Percentiles rank a stretch among this genome's conserved stretches.
Evolutionary conservation across 2,797 vertebrate species (phyloP).

Genomic region (Odontamblyopus lacepedii): DNA sequence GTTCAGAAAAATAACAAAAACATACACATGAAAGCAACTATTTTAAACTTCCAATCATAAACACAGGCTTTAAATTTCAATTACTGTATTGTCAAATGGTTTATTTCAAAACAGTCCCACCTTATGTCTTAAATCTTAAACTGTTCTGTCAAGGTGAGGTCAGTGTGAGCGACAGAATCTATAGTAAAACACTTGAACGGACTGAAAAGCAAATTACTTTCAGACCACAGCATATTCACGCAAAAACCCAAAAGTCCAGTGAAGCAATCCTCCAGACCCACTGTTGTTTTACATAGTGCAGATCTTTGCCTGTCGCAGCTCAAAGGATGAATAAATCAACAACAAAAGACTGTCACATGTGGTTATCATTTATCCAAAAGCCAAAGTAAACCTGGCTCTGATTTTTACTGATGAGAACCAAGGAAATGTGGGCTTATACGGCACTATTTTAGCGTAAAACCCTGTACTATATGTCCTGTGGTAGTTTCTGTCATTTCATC

Average conservation of each 20-base stretch:
- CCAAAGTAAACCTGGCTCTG: constrained; percentile 2
- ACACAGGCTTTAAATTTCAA: too few relatives aligned
- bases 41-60: too few relatives aligned
- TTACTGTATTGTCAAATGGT: not conserved
- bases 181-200: too few relatives aligned
- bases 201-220: not conserved
- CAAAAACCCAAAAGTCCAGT: not conserved
- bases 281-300: not conserved
- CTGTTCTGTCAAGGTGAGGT: not conserved
- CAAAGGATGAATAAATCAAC: not conserved
- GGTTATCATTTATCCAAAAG: constrained; percentile 1
- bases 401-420: not conserved
- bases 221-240: not conserved
- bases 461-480: not conserved
- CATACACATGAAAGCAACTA: too few relatives aligned
- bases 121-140: too few relatives aligned
- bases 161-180: too few relatives aligned
- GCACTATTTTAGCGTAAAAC: not conserved
- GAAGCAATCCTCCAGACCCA: not conserved
- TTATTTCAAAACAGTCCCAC: not conserved
- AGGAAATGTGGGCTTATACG: not conserved
- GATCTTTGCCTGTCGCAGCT: not conserved
- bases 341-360: not conserved
- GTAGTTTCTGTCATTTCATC: not conserved
- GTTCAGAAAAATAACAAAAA: too few relatives aligned